These are phyloP conservation scores for Lanius collurio DNA, from an alignment of 2,113 vertebrate genomes.

Conservation along the genomic window DNA sequence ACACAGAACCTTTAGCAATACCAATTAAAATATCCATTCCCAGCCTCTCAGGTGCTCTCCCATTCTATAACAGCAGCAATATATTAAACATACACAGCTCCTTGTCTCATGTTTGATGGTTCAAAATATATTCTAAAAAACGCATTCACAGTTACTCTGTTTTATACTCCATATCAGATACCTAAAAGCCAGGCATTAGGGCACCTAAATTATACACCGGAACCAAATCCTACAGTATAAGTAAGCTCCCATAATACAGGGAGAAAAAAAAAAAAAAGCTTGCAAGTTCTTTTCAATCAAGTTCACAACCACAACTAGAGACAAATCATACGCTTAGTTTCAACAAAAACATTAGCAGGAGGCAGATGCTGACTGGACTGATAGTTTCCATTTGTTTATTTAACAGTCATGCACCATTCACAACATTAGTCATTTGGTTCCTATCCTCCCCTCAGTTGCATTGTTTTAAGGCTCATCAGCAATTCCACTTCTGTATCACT, in stretches of 20 bases:
- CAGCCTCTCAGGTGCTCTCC: not conserved
- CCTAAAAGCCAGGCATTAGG: not conserved
- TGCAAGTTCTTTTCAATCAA: not conserved
- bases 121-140: not conserved
- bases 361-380: slow-evolving; percentile 49
- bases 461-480: not conserved
- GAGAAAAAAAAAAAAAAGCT: not conserved
- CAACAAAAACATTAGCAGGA: slow-evolving; percentile 36
- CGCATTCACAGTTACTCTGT: not conserved
- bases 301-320: not conserved
- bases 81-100: not conserved
- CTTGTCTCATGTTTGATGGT: not conserved
- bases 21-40: not conserved
- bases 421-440: slow-evolving; percentile 4
- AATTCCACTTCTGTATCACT: not conserved
- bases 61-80: not conserved
- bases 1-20: not conserved
- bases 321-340: slow-evolving; percentile 11
- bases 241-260: not conserved
- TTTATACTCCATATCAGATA: not conserved
- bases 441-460: not conserved
- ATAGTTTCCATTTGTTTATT: slow-evolving; percentile 46
- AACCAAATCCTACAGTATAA: not conserved
- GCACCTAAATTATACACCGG: not conserved
- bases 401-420: slow-evolving; percentile 30